Evolutionary conservation across 1,140 invertebrate genomes (phyloP).

Genomic region (Mylabris phalerata): DNA sequence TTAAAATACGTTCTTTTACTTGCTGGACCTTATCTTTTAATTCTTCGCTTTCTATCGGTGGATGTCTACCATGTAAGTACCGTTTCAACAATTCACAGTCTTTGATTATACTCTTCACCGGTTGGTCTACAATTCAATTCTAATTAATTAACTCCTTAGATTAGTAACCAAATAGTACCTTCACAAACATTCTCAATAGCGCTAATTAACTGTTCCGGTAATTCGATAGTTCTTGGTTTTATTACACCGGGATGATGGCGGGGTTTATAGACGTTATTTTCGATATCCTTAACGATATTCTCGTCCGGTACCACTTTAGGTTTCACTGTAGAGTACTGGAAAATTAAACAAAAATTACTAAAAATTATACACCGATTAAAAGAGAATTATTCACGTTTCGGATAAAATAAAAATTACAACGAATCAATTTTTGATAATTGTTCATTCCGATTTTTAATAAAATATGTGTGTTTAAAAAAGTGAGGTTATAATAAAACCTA

Average conservation of each 20-base stretch:
- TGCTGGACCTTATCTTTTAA: slow-evolving; percentile 41
- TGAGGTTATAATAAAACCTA: too few species aligned
- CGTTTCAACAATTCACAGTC: slow-evolving; percentile 50
- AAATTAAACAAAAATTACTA: background rate
- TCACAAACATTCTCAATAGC: slow-evolving; percentile 49
- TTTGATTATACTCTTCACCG: slow-evolving; percentile 46
- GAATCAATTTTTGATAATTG: background rate
- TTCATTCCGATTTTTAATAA: background rate
- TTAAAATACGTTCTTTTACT: slow-evolving; percentile 41
- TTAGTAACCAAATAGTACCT: slow-evolving; percentile 32
- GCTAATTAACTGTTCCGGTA: slow-evolving; percentile 54
- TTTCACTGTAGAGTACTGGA: slow-evolving; percentile 8
- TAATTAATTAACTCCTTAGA: slow-evolving; percentile 1
- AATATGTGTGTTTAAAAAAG: background rate
- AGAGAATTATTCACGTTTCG: background rate
- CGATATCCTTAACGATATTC: slow-evolving; percentile 46
- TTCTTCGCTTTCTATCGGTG: slow-evolving; percentile 54
- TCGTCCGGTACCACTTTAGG: slow-evolving; percentile 44
- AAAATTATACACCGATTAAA: background rate
- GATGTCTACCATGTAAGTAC: slow-evolving; percentile 53
- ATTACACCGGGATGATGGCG: slow-evolving; percentile 62
- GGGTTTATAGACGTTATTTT: slow-evolving; percentile 53
- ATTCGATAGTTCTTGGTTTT: slow-evolving; percentile 41
- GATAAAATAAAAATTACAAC: background rate
- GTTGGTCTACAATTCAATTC: slow-evolving; percentile 43